These are phyloP conservation scores for Venturia canescens DNA, from an alignment of 1,140 invertebrate genomes.

Conservation along the genomic window DNA sequence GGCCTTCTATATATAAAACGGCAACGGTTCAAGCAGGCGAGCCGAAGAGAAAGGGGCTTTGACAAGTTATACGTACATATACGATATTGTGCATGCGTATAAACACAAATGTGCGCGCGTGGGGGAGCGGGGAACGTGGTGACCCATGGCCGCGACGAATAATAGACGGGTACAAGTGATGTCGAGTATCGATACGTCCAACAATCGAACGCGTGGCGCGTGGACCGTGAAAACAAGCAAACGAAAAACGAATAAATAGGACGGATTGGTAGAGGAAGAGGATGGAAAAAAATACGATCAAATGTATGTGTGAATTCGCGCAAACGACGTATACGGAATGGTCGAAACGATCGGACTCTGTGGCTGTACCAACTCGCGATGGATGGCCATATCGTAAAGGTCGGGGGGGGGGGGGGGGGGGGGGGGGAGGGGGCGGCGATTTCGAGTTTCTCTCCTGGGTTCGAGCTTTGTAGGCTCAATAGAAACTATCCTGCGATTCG, in stretches of 20 bases:
- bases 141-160: constrained; percentile 71
- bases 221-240: constrained; percentile 59
- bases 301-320: constrained; percentile 4
- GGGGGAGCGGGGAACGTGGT: constrained; percentile 42
- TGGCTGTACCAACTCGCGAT: neutral
- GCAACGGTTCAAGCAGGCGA: neutral
- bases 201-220: constrained; percentile 69
- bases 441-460: constrained; percentile 55
- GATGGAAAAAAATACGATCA: constrained; percentile 45
- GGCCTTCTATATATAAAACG: constrained; percentile 7
- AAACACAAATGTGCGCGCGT: neutral
- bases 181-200: constrained; percentile 68
- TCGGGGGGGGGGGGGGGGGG: too few species aligned
- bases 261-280: constrained; percentile 35
- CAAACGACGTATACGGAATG: neutral
- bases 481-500: constrained; percentile 63
- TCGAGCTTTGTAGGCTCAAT: constrained; percentile 29
- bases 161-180: constrained; percentile 69
- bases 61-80: neutral
- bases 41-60: neutral
- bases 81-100: neutral
- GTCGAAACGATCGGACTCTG: constrained; percentile 19
- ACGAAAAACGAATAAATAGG: constrained; percentile 48
- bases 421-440: too few species aligned
- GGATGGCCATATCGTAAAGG: neutral